These are phyloP conservation scores for Diarsia brunnea DNA, from an alignment of 2,888 invertebrate genomes.

Conservation along the genomic window DNA sequence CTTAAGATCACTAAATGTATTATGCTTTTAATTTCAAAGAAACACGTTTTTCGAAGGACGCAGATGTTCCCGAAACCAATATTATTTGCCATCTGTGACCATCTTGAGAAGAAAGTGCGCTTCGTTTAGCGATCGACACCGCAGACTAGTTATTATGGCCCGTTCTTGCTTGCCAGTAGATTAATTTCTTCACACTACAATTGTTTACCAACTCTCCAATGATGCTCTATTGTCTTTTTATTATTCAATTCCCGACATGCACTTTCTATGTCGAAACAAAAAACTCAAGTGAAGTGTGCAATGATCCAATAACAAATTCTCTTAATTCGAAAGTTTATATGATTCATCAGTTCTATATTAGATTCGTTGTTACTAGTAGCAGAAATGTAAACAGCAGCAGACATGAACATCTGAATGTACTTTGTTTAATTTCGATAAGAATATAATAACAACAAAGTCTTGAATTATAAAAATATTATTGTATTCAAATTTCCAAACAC, in stretches of 20 bases:
- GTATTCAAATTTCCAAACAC: constrained; percentile 18
- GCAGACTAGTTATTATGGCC: constrained; percentile 67
- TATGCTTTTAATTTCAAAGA: constrained; percentile 59
- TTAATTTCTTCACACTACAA: constrained; percentile 76
- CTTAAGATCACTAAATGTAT: too few relatives aligned
- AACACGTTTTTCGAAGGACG: constrained; percentile 55
- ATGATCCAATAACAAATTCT: constrained; percentile 60
- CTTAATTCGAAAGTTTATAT: constrained; percentile 62
- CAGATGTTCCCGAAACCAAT: constrained; percentile 65
- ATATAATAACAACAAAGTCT: not conserved
- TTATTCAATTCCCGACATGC: constrained; percentile 65
- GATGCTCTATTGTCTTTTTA: constrained; percentile 79
- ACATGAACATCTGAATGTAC: constrained; percentile 1
- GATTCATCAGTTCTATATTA: constrained; percentile 36
- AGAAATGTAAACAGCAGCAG: constrained; percentile 5
- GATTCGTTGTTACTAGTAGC: not conserved
- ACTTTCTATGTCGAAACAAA: constrained; percentile 75
- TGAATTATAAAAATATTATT: constrained; percentile 17
- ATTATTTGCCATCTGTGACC: constrained; percentile 67
- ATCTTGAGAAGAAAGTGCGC: constrained; percentile 76
- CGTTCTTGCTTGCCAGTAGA: constrained; percentile 74
- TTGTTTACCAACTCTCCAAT: constrained; percentile 69
- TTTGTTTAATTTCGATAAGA: not conserved
- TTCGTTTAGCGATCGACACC: constrained; percentile 72
- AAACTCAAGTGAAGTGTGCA: constrained; percentile 49